phyloP scores from a whole-genome alignment of 2,888 invertebrate genomes.

The Entomobrya proxima region DNA sequence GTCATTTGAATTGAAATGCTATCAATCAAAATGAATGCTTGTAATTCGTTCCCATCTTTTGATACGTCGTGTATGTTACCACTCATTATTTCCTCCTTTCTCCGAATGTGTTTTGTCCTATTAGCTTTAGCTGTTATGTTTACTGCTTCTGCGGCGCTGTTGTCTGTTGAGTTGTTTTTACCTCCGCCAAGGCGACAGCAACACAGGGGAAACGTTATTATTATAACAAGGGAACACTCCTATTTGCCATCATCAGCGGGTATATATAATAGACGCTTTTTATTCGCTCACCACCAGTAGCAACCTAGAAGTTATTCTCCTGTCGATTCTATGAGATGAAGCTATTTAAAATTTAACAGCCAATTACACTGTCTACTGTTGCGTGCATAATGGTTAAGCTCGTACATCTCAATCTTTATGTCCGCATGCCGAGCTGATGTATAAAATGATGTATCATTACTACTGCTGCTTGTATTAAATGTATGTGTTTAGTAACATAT shows the following conservation, averaged over 20 bases:
- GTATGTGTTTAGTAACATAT: background rate
- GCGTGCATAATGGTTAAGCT: constrained; percentile 59
- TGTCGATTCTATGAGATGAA: constrained; percentile 56
- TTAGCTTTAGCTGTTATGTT: background rate
- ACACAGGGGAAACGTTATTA: background rate
- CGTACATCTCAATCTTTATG: constrained; percentile 52
- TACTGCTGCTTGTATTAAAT: background rate
- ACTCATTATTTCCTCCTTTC: background rate
- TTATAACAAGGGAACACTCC: constrained; percentile 8
- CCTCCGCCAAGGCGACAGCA: background rate
- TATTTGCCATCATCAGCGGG: constrained; percentile 26
- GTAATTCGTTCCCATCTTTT: constrained; percentile 40
- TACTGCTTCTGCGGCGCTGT: background rate
- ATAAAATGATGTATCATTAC: background rate
- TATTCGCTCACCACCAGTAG: background rate
- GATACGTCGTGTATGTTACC: constrained; percentile 1
- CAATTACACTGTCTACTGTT: constrained; percentile 68
- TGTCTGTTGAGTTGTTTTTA: constrained; percentile 30
- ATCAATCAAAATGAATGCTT: constrained; percentile 57
- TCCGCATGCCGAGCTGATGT: background rate
- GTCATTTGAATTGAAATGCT: constrained; percentile 50
- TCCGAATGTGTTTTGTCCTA: background rate
- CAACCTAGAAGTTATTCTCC: background rate
- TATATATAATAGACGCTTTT: background rate
- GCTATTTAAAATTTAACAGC: constrained; percentile 68